Evolutionary conservation across 2,797 vertebrate genomes (phyloP).

Genomic region (Eurystomus glaucurus): DNA sequence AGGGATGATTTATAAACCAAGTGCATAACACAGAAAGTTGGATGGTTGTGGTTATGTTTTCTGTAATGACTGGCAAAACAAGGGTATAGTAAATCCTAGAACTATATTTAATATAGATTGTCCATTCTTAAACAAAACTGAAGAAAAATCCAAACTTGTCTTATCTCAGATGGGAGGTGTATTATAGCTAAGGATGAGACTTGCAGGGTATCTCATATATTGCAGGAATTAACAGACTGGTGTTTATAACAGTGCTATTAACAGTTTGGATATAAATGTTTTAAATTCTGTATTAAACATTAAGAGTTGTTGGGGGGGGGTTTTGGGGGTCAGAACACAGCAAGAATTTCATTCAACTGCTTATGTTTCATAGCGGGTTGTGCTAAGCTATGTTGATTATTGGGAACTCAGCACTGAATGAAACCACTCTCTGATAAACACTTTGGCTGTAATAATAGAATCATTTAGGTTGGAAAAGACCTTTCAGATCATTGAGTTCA

Average conservation of each 20-base stretch:
- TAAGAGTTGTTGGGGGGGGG: no score
- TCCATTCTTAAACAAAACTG: neutral
- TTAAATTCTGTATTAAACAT: no score
- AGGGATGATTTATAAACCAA: neutral
- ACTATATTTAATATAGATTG: neutral
- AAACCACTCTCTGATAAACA: neutral
- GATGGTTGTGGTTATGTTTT: neutral
- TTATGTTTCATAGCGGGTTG: no score
- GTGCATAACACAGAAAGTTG: neutral
- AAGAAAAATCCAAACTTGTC: neutral
- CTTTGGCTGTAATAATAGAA: neutral
- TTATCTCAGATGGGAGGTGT: neutral
- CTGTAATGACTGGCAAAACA: neutral
- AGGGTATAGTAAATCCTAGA: neutral
- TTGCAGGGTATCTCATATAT: neutral
- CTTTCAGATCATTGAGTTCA: neutral
- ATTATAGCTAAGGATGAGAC: neutral
- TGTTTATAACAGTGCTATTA: neutral
- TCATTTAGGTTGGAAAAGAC: neutral
- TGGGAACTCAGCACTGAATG: no score
- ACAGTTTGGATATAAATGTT: no score
- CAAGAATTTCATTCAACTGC: no score
- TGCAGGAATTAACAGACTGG: neutral
- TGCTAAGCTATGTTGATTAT: no score
- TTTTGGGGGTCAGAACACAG: no score